A percentile compares a stretch with the other conserved stretches of the same genome.
Evolutionary conservation across 2,797 vertebrate genomes (phyloP).

Genomic region (Fistularia commersonii): DNA sequence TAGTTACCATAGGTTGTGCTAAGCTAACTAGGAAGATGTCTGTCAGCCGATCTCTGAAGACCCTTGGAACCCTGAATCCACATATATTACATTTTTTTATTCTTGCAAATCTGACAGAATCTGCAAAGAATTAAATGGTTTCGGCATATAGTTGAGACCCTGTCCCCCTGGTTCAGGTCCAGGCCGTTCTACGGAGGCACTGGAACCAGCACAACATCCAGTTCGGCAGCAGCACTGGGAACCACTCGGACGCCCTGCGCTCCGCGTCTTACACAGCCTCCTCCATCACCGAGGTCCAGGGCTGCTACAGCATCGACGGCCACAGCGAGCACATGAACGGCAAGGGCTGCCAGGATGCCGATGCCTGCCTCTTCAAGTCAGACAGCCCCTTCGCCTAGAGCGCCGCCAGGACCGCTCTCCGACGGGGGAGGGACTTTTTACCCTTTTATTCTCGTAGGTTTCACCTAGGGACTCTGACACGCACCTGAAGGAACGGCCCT

Average conservation of each 20-base stretch:
- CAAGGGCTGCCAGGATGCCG: conserved; percentile 81
- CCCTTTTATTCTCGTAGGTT: no score
- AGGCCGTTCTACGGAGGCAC: conserved; percentile 87
- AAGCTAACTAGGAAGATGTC: no score
- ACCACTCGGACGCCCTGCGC: conserved; percentile 86
- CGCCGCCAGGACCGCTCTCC: not conserved
- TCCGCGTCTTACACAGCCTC: conserved; percentile 78
- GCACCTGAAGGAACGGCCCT: no score
- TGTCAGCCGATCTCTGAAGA: no score
- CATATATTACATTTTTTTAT: no score
- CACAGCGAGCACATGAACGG: conserved; percentile 86
- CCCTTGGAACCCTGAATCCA: no score
- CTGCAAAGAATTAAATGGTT: conserved; percentile 1
- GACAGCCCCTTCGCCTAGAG: conserved; percentile 85
- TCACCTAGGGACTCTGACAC: no score
- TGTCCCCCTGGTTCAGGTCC: conserved; percentile 89
- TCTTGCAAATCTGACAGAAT: no score
- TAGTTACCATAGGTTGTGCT: no score
- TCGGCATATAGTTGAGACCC: no score
- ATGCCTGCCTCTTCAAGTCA: conserved; percentile 73
- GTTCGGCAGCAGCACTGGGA: conserved; percentile 85
- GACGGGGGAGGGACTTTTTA: no score
- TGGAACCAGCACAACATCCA: conserved; percentile 96
- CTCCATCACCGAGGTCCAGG: conserved; percentile 84
- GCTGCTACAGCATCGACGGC: conserved; percentile 82